Evolutionary conservation across 2,113 vertebrate genomes (phyloP).

Genomic region (Mus pahari): DNA sequence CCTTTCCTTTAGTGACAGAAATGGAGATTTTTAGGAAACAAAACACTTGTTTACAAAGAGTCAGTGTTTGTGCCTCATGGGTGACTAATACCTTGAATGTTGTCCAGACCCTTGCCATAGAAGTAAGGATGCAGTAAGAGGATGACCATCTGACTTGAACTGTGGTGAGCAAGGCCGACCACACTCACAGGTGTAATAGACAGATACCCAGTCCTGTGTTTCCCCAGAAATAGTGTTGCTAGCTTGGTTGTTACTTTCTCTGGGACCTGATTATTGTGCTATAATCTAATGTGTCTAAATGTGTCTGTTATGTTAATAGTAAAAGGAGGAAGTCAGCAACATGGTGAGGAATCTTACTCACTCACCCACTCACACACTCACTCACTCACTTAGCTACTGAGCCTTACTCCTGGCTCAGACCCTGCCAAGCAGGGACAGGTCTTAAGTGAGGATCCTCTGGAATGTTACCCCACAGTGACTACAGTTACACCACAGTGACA

Average conservation of each 20-base stretch:
- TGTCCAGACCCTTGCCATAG: neutral
- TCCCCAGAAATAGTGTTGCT: neutral
- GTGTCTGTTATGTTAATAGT: neutral
- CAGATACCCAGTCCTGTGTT: neutral
- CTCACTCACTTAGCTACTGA: neutral
- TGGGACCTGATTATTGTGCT: neutral
- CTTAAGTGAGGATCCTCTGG: neutral
- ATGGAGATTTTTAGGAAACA: constrained; percentile 54
- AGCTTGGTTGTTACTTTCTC: neutral
- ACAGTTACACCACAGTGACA: neutral
- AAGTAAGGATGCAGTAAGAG: constrained; percentile 45
- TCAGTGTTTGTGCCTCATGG: constrained; percentile 62
- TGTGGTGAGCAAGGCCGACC: neutral
- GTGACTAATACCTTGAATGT: constrained; percentile 45
- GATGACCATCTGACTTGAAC: neutral
- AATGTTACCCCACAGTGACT: neutral
- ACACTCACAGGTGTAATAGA: neutral
- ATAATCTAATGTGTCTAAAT: too few species aligned
- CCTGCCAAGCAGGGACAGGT: neutral
- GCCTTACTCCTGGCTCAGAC: neutral
- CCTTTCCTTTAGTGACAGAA: constrained; percentile 63
- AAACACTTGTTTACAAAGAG: constrained; percentile 61
- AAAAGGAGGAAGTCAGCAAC: neutral
- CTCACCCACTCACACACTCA: too few species aligned
- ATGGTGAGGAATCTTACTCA: neutral